These are phyloP conservation scores for Sphenodon punctatus DNA, from an alignment of 2,797 vertebrate species.

Conservation along the genomic window DNA sequence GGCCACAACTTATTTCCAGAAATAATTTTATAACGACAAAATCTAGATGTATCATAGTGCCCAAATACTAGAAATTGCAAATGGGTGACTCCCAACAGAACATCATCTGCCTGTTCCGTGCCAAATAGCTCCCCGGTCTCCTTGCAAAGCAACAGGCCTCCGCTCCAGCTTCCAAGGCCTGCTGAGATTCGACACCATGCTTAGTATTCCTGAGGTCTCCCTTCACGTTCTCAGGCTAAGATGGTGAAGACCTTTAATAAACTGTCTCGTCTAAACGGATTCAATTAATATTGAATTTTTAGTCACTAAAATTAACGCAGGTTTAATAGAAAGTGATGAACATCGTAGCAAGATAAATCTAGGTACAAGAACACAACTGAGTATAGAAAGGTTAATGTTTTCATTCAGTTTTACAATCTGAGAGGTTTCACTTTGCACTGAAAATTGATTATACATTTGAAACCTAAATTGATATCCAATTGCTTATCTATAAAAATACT, in stretches of 20 bases:
- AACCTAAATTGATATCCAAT: background rate
- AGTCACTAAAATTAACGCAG: background rate
- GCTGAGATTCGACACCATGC: background rate
- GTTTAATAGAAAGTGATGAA: background rate
- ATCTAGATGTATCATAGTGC: too few relatives aligned
- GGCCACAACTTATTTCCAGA: too few relatives aligned
- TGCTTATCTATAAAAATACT: background rate
- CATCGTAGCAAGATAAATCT: background rate
- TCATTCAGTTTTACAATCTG: background rate
- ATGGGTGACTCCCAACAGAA: background rate
- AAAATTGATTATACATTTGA: rapidly evolving
- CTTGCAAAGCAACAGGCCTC: background rate
- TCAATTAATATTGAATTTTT: background rate
- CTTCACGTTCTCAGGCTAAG: background rate
- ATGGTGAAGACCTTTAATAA: background rate
- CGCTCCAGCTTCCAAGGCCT: background rate
- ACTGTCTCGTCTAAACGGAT: background rate
- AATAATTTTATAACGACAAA: too few relatives aligned
- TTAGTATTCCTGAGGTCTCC: rapidly evolving
- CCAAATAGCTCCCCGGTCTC: background rate
- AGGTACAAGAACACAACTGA: background rate
- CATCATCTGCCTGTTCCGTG: background rate
- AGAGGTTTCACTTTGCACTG: background rate
- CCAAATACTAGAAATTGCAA: background rate
- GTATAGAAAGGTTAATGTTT: rapidly evolving